A percentile compares a stretch with the other conserved stretches of the same genome.
Conservation (phyloP, 64 coral and sea anemone genomes). For the Pocillopora damicornis region DNA sequence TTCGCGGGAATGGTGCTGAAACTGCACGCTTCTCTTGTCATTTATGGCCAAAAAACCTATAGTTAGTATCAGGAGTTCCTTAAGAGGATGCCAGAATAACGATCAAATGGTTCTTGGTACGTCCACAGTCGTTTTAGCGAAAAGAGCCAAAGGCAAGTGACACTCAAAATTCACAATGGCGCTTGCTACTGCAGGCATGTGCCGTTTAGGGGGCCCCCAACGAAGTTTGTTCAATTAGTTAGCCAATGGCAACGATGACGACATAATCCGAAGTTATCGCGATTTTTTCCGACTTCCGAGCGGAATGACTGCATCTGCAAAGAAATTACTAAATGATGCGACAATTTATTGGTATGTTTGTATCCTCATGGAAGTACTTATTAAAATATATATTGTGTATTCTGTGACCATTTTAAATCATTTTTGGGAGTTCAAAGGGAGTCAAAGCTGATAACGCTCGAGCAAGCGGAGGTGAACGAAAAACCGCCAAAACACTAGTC, state of each 20-base stretch:
- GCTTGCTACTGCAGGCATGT: constrained; percentile 97
- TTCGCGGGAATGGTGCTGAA: constrained; percentile 84
- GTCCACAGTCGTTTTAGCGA: constrained; percentile 42
- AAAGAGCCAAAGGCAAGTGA: constrained; percentile 65
- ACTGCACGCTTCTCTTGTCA: constrained; percentile 74
- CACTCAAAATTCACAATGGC: constrained; percentile 99
- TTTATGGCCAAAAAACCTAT: constrained; percentile 72
- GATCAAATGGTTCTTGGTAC: constrained; percentile 34
- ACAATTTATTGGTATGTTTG: neutral
- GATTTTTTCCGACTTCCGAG: constrained; percentile 32
- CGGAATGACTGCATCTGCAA: neutral
- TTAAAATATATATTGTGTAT: too few relatives aligned
- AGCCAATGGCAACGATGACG: constrained; percentile 98
- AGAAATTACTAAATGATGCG: neutral
- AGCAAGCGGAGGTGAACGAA: neutral
- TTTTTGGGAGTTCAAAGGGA: neutral
- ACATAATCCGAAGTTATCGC: constrained; percentile 67
- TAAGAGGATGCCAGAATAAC: constrained; percentile 26
- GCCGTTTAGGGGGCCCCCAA: constrained; percentile 84
- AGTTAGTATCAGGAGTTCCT: constrained; percentile 29
- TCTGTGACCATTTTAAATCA: neutral
- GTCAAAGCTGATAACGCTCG: neutral
- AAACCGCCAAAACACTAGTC: neutral
- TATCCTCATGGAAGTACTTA: too few relatives aligned
- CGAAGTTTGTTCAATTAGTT: constrained; percentile 97